Evolutionary conservation across 30 jellyfish, hydroid and myxozoan species (phyloP).

Genomic region (Hydra vulgaris): DNA sequence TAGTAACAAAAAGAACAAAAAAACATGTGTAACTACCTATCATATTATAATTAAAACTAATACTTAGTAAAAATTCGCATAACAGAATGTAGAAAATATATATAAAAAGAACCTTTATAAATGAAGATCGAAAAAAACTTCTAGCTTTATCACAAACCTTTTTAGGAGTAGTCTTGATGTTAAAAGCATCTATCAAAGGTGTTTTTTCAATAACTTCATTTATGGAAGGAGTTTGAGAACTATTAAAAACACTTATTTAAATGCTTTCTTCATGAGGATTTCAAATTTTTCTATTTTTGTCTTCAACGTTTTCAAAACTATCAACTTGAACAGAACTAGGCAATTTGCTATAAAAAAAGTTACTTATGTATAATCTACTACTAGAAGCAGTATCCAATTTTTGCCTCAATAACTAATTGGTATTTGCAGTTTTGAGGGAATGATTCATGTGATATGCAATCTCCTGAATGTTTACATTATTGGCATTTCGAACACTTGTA

Average conservation of each 20-base stretch:
- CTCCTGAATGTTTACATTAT: not conserved
- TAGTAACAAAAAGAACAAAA: not conserved
- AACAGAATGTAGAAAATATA: too few species aligned
- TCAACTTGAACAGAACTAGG: not conserved
- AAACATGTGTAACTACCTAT: not conserved
- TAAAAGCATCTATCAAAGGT: not conserved
- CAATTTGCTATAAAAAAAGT: not conserved
- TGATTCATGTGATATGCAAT: not conserved
- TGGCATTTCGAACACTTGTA: not conserved
- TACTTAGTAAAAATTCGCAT: too few species aligned
- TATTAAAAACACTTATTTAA: too few species aligned
- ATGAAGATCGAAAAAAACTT: not conserved
- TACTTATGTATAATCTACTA: not conserved
- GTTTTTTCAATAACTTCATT: not conserved
- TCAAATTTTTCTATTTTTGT: not conserved
- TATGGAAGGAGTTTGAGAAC: not conserved
- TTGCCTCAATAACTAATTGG: not conserved
- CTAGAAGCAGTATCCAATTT: not conserved
- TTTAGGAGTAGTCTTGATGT: not conserved
- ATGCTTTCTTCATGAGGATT: not conserved
- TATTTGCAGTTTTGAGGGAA: not conserved
- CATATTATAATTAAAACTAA: not conserved
- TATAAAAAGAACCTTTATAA: not conserved
- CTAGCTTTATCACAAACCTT: not conserved
- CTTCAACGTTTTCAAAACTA: not conserved